Evolutionary conservation across 1,140 invertebrate genomes (phyloP), one percentile per base, ranked within the genome.

Genomic region (Maconellicoccus hirsutus): DNA sequence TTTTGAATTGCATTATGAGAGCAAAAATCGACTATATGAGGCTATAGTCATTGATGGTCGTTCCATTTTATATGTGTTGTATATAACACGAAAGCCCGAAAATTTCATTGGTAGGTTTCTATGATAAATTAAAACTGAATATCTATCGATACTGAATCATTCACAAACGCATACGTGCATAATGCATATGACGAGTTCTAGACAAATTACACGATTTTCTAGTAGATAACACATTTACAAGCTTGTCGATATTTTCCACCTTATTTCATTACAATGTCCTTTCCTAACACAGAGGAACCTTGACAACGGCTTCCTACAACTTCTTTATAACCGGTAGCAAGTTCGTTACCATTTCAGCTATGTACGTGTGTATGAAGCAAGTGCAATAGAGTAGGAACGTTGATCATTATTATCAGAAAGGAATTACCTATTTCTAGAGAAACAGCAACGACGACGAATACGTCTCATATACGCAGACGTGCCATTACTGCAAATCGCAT

Each of bases 401-500:
- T 23, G 25, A 66, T 19, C 25, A 66, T 66, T 25, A 66, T 66
- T 66, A 25, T 26, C 61, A 66, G 21, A 22, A 66, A 26, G 61
- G 61, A 66, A 66, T 25, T 25, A 66, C 8, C 7, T 66, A 66
- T 66, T 25, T 25, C 21, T 8, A 66, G 25, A 66, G 25, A 66
- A 66, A 66, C 61, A 16, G 19, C 61, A 25, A 66, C 61, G 25
- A 66, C 61, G 19, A 66, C 61, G 10, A 66, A 66, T 22, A 66
- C 10, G 14, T 66, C 61, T 7, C n/a, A 66, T 66, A 66, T 66
- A 66, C 25, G 25, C 8, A 66, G 61, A 66, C 61, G 61, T 66
- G 61, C 61, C 61, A 26, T 66, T 66, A 66, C 61, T 66, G 25
- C 61, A 66, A 66, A 66, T 66, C 61, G 16, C 61, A 66, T 66